Percentiles rank a stretch among this genome's conserved stretches.
Conservation (phyloP, 2,888 invertebrate genomes). For the Penaeus monodon region DNA sequence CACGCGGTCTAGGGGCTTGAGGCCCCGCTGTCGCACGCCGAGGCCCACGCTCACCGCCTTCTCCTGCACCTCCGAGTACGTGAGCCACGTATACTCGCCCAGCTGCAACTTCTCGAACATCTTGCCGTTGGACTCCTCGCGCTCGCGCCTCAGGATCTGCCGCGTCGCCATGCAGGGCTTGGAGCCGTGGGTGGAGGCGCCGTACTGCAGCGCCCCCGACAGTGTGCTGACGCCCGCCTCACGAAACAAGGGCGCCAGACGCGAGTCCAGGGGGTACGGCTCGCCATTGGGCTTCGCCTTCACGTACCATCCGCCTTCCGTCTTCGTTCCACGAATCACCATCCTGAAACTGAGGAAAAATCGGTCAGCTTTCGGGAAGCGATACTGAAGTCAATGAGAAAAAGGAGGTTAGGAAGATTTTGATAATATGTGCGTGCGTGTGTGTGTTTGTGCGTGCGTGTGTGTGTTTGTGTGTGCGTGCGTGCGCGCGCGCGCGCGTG, state of each 20-base stretch:
- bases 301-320: constrained; percentile 56
- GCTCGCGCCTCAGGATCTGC: constrained; percentile 92
- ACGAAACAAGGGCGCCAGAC: constrained; percentile 52
- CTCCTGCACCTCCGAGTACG: constrained; percentile 83
- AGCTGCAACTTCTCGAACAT: constrained; percentile 92
- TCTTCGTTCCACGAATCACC: constrained; percentile 46
- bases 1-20: constrained; percentile 80
- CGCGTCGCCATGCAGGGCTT: constrained; percentile 89
- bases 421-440: too few relatives aligned
- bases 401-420: too few relatives aligned
- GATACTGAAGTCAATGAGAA: too few relatives aligned
- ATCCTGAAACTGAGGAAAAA: constrained; percentile 39
- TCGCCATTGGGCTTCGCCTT: constrained; percentile 55
- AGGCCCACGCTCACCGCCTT: constrained; percentile 84
- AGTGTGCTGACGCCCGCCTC: constrained; percentile 59
- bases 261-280: constrained; percentile 46
- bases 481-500: background rate
- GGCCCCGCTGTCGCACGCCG: constrained; percentile 85
- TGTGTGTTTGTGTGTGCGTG: background rate
- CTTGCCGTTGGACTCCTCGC: constrained; percentile 89
- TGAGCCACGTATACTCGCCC: constrained; percentile 93
- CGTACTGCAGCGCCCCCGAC: constrained; percentile 81
- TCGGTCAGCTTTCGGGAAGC: background rate
- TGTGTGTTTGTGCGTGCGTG: too few relatives aligned
- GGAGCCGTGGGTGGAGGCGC: constrained; percentile 80